Base-by-base conservation (phyloP, 2,888 invertebrate genomes). In the Pristionchus arcanus region DNA sequence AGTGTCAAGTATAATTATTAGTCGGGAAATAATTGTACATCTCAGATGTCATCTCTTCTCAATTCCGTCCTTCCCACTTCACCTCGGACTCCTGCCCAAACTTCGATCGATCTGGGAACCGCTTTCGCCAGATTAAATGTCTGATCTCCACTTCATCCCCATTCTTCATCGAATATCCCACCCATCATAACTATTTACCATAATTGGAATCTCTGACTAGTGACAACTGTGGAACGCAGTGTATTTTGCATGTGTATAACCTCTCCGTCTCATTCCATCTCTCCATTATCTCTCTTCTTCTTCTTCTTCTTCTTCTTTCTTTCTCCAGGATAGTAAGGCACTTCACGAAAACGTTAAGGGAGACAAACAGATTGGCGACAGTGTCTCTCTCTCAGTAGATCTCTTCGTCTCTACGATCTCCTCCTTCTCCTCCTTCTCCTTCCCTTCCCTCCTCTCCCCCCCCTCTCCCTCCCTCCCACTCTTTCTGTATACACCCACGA, bases 211-310 rank as follows among this genome's bases (percentile, higher is more conserved):
- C 19, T 3, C 77, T 37, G 37, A 25, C 19, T 77, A 37, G 9
- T 55, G 34, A 13, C 11, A 19, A 21, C 19, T 31, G 28, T 25
- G 28, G 28, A 83, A 53, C 53, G 16, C 55, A 85, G 25, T 31
- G n/a, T 85, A 59, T 59, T 85, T 85, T 85, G 59, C 34, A 81
- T 42, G 25, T 37, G 21, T n/a, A 42, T 81, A 13, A n/a, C 49
- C 81, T 86, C 83, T 95, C 98, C 28, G 66, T 98, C 0, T 96
- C 98, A 3, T 97, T 85, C 84, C 49, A 49, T 42, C 49, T 42
- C 49, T 21, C 25, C 83, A n/a, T 55, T 85, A 21, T 85, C 59
- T 59, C 42, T 49, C 42, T 49, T 49, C 59, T 55, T 55, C 83
- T 31, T 49, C 42, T 49, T 49, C 59, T 55, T 55, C 83, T 31